Evolutionary conservation across 64 coral and sea anemone species (phyloP).

Genomic region (Dendrophyllia cribrosa): DNA sequence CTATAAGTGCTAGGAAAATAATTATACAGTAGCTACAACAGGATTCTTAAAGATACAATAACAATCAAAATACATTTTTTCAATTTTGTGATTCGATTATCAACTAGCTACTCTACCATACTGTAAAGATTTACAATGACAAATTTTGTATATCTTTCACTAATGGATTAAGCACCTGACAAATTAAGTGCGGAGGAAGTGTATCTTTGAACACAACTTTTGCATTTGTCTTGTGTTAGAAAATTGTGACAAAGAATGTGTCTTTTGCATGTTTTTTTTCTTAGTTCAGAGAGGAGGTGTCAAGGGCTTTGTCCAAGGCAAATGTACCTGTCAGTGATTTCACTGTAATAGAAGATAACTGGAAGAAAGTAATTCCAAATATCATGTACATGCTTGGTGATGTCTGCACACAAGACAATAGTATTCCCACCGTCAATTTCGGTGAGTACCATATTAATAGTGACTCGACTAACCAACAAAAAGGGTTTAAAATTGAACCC

Average conservation of each 20-base stretch:
- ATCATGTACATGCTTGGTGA: neutral
- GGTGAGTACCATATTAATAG: neutral
- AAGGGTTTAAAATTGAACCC: too few relatives aligned
- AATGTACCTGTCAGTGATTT: neutral
- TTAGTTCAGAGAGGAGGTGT: constrained; percentile 1
- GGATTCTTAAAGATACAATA: neutral
- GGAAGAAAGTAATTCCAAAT: constrained; percentile 8
- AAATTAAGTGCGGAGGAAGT: too few relatives aligned
- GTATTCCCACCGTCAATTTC: neutral
- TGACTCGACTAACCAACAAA: too few relatives aligned
- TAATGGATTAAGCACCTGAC: too few relatives aligned
- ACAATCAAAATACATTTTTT: too few relatives aligned
- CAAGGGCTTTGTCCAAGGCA: neutral
- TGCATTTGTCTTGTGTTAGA: too few relatives aligned
- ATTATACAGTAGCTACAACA: neutral
- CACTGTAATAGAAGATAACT: neutral
- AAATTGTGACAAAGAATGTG: too few relatives aligned
- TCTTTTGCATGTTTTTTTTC: neutral
- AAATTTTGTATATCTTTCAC: too few relatives aligned
- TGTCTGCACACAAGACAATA: neutral
- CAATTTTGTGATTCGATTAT: too few relatives aligned
- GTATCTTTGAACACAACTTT: neutral
- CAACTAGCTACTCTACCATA: too few relatives aligned
- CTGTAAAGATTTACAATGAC: too few relatives aligned
- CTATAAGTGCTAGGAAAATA: neutral